Evolutionary conservation across 2,888 invertebrate genomes (phyloP).

Genomic region (Oxyteleia sp.): DNA sequence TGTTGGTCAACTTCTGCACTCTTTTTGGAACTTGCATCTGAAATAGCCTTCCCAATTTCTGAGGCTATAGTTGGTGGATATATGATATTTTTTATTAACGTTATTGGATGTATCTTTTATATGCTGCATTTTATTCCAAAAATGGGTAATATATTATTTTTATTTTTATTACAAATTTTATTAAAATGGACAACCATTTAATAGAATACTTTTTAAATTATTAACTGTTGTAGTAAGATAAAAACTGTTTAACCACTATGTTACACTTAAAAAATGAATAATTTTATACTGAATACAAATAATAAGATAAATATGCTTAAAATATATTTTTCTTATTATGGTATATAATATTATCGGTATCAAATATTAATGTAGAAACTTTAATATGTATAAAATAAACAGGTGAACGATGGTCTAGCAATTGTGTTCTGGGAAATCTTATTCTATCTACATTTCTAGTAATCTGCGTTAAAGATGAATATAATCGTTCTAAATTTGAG

Average conservation of each 20-base stretch:
- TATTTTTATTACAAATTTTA: background rate
- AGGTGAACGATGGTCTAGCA: conserved; percentile 35
- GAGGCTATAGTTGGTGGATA: conserved; percentile 83
- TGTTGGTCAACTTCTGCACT: conserved; percentile 82
- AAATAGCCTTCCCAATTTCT: conserved; percentile 82
- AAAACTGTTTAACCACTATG: no score
- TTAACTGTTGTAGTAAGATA: no score
- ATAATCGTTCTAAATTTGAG: conserved; percentile 42
- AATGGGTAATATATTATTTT: conserved; percentile 71
- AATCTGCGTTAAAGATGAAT: conserved; percentile 28
- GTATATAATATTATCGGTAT: no score
- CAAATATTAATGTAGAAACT: no score
- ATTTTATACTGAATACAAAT: no score
- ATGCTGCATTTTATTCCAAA: conserved; percentile 76
- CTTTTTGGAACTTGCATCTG: conserved; percentile 82
- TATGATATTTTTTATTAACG: conserved; percentile 81
- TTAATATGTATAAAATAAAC: no score
- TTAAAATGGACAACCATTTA: background rate
- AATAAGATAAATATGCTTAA: no score
- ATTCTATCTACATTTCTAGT: conserved; percentile 17
- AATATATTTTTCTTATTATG: no score
- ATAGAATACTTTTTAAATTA: no score
- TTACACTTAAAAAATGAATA: no score
- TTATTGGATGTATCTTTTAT: conserved; percentile 76
- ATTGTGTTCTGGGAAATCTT: conserved; percentile 30